These are phyloP conservation scores for Phenacoccus solenopsis DNA, from an alignment of 1,140 invertebrate species.

Conservation along the genomic window DNA sequence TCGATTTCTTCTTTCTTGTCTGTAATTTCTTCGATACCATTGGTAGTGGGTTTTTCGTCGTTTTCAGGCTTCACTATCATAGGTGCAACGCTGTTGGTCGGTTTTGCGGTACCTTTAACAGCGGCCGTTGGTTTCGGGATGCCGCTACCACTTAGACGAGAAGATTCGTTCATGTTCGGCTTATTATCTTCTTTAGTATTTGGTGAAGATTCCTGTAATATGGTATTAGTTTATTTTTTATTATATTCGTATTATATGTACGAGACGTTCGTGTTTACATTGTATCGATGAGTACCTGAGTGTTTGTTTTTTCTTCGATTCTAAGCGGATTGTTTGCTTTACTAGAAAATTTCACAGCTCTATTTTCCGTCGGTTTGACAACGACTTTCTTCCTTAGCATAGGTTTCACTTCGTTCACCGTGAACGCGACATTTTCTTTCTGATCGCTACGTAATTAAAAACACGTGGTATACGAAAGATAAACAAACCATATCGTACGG, in stretches of 20 bases:
- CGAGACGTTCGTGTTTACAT: too few relatives aligned
- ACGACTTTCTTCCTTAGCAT: not conserved
- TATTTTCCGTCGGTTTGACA: not conserved
- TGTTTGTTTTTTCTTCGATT: not conserved
- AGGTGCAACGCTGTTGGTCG: conserved; percentile 31
- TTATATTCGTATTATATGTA: too few relatives aligned
- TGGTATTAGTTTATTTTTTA: too few relatives aligned
- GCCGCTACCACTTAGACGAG: conserved; percentile 41
- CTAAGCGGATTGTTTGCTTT: not conserved
- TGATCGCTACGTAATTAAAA: not conserved
- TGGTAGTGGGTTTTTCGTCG: not conserved
- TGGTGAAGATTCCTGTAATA: not conserved
- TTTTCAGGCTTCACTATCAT: conserved; percentile 24
- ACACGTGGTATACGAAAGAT: not conserved
- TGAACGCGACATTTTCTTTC: conserved; percentile 4
- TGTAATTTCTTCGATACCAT: conserved; percentile 5
- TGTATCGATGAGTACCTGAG: too few relatives aligned
- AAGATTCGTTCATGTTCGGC: conserved; percentile 10
- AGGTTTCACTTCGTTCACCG: not conserved
- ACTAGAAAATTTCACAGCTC: not conserved
- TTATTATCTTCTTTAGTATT: not conserved
- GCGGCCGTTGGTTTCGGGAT: conserved; percentile 82
- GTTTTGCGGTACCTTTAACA: conserved; percentile 71
- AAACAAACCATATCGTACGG: not conserved
- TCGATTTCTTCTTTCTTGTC: conserved; percentile 18